A percentile compares a stretch with the other conserved stretches of the same genome.
phyloP scores from a whole-genome alignment of 1,140 invertebrate species.

The Bombus confusus region DNA sequence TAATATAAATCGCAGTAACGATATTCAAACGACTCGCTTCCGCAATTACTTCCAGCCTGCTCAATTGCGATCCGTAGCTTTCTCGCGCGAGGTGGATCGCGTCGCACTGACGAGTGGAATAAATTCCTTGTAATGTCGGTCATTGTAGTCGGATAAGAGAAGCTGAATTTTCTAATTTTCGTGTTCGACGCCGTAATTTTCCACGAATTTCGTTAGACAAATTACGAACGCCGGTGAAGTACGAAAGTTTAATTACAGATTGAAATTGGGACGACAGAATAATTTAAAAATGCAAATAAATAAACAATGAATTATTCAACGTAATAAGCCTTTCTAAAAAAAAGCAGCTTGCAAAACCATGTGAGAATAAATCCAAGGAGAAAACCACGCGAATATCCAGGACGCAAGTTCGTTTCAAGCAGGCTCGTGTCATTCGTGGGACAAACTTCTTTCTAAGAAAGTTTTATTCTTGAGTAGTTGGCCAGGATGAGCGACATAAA shows the following conservation, averaged over 20 bases:
- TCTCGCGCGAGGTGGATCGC: conserved; percentile 15
- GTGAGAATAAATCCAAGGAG: too few relatives aligned
- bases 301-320: neutral
- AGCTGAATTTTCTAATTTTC: conserved; percentile 29
- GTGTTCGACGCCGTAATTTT: neutral
- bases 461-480: conserved; percentile 31
- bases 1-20: conserved; percentile 63
- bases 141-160: conserved; percentile 37
- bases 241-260: neutral
- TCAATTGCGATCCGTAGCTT: conserved; percentile 37
- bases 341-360: neutral
- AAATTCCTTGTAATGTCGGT: conserved; percentile 45
- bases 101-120: conserved; percentile 22
- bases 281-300: neutral
- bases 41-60: conserved; percentile 47
- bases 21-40: conserved; percentile 47
- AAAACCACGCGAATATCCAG: neutral
- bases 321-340: too few relatives aligned
- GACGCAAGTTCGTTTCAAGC: neutral
- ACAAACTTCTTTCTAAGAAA: conserved; percentile 38
- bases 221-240: neutral
- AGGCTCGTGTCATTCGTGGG: neutral
- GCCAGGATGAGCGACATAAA: conserved; percentile 30
- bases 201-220: neutral
- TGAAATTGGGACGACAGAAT: neutral